Base-by-base conservation (phyloP, 2,113 vertebrate species). In the Hoplias malabaricus region DNA sequence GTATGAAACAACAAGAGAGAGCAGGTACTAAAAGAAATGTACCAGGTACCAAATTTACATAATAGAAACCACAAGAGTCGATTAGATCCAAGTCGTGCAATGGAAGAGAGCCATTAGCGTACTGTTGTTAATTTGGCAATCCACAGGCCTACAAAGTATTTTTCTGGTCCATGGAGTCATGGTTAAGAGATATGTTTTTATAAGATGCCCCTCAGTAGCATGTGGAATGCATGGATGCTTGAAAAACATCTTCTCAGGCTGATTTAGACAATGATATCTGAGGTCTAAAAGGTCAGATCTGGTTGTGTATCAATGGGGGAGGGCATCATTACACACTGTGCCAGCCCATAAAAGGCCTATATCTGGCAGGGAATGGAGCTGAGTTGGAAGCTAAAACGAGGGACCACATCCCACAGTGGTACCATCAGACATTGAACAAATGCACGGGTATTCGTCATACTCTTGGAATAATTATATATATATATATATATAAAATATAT, bases 201-300 rank as follows among this genome's bases (percentile, higher is more conserved):
- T 23, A 66, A 9, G 63, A 66, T 21, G 23, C 19, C 54, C 33
- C 19, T 19, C 79, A 73, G 53, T 72, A 34, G 69, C 34, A 78
- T 68, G 42, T 80, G 75, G 80, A 79, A 42, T 78, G 42, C n/a
- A 82, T 71, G 0, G 38, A 80, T 78, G 71, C 46, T 76, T 79
- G 67, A 59, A 43, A 84, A 81, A 73, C 61, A 78, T 25, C 43
- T 10, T 16, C 25, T 80, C 42, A 77, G 59, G 61, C 73, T 62
- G 74, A 40, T 74, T 86, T 85, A 82, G 69, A 82, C 69, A 31
- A 7, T 83, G 54, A 84, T 65, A 63, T 83, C 65, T 79, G 27
- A 59, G 69, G 27, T 16, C 75, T 84, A 77, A 75, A 79, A 82
- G 27, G 57, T 69, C 77, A 84, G 80, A 75, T 34, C 1, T 57